Percentiles rank a stretch among this genome's conserved stretches.
These are phyloP conservation scores for Delphinus delphis DNA, from an alignment of 2,113 vertebrate species.

Conservation along the genomic window DNA sequence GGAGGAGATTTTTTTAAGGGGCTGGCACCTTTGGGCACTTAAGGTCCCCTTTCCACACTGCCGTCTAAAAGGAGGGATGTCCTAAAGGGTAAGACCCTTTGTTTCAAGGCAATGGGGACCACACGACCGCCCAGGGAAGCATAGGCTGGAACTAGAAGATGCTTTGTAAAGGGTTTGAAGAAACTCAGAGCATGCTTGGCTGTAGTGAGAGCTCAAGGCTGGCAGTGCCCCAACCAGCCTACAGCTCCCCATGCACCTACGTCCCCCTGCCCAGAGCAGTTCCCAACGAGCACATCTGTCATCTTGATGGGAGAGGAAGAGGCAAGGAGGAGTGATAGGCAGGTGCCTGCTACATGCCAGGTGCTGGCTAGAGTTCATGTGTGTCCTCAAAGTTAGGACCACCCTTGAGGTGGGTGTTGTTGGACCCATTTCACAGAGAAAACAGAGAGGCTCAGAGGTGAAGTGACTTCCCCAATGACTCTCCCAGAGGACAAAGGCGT, in stretches of 20 bases:
- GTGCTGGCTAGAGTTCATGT: background rate
- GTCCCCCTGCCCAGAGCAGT: background rate
- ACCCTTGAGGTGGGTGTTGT: fast-evolving
- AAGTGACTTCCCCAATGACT: background rate
- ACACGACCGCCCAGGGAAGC: fast-evolving
- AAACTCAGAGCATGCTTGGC: background rate
- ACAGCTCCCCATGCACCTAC: background rate
- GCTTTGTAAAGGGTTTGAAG: background rate
- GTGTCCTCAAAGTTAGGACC: background rate
- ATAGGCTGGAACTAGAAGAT: background rate
- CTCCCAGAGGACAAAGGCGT: background rate
- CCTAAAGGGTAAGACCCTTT: too few species aligned
- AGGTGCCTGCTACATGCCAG: too few species aligned
- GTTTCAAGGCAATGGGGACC: background rate
- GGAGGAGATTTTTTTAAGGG: background rate
- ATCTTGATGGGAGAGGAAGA: background rate
- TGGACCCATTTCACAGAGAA: background rate
- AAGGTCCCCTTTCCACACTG: background rate
- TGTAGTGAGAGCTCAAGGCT: background rate
- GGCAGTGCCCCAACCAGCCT: background rate
- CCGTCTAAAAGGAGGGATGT: background rate
- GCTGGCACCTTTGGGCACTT: background rate
- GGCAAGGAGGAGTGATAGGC: background rate
- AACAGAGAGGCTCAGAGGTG: background rate
- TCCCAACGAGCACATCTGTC: background rate